Percentiles rank a stretch among this genome's conserved stretches.
Evolutionary conservation across 2,888 invertebrate species (phyloP).

Genomic region (Barypeithes pellucidus): DNA sequence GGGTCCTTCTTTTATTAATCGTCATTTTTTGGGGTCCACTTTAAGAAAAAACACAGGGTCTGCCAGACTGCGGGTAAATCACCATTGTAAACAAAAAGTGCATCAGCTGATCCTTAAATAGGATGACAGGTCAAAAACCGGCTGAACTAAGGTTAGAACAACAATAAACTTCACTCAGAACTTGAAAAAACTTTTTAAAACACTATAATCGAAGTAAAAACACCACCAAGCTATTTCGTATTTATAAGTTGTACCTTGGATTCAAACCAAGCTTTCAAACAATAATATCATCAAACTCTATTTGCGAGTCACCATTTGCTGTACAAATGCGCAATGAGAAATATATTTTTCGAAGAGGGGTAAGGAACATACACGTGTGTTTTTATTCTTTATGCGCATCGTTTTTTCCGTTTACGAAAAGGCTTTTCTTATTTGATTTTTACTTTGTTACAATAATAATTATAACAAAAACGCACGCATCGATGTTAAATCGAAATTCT

Average conservation of each 20-base stretch:
- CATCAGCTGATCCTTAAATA: slow-evolving; percentile 61
- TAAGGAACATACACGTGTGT: slow-evolving; percentile 15
- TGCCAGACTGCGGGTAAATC: slow-evolving; percentile 6
- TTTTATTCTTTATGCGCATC: slow-evolving; percentile 38
- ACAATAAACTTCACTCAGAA: not conserved
- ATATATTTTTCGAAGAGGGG: slow-evolving; percentile 33
- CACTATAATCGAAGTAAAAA: slow-evolving; percentile 17
- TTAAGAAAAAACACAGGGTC: slow-evolving; percentile 4
- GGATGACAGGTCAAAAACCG: slow-evolving; percentile 61
- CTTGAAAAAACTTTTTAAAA: slow-evolving; percentile 11
- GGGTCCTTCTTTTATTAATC: slow-evolving; percentile 41
- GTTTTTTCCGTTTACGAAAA: slow-evolving; percentile 26
- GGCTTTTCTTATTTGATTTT: not conserved
- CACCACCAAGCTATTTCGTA: slow-evolving; percentile 24
- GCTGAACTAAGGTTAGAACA: slow-evolving; percentile 51
- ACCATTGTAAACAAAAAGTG: slow-evolving; percentile 58
- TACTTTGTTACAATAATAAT: too few species aligned
- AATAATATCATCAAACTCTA: slow-evolving; percentile 38
- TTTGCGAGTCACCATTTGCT: slow-evolving; percentile 36
- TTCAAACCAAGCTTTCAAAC: slow-evolving; percentile 37
- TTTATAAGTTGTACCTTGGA: slow-evolving; percentile 36
- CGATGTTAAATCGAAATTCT: not conserved
- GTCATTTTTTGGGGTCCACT: slow-evolving; percentile 31
- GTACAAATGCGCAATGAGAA: slow-evolving; percentile 46
- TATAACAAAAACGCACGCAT: too few species aligned